Conservation (phyloP, 1,140 invertebrate genomes). For the Bombyx mandarina region DNA sequence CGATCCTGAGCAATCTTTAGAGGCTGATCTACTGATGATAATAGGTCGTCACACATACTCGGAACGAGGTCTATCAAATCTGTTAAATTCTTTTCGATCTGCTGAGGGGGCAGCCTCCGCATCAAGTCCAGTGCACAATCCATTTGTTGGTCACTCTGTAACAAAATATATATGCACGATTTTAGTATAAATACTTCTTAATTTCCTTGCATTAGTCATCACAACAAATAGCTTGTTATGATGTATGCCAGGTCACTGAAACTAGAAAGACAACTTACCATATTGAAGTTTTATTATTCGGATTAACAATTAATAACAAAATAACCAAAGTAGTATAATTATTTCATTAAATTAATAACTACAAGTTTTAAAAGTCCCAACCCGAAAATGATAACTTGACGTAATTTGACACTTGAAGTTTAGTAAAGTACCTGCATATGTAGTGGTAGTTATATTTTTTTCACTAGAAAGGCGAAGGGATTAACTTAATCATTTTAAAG, state of each 20-base stretch:
- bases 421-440: too few species aligned
- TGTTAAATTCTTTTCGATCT: constrained; percentile 98
- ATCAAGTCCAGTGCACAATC: constrained; percentile 99
- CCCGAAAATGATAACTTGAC: constrained; percentile 21
- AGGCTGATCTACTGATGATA: constrained; percentile 98
- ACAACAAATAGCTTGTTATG: constrained; percentile 35
- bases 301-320: too few species aligned
- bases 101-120: constrained; percentile 97
- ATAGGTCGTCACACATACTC: constrained; percentile 94
- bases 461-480: too few species aligned
- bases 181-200: constrained; percentile 10
- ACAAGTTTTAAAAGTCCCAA: constrained; percentile 9
- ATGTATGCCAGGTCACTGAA: constrained; percentile 2
- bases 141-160: constrained; percentile 96
- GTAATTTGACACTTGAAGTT: constrained; percentile 15
- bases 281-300: constrained; percentile 7
- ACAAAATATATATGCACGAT: constrained; percentile 32
- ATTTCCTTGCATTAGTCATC: constrained; percentile 60
- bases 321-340: too few species aligned
- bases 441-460: too few species aligned
- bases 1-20: constrained; percentile 98
- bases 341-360: too few species aligned
- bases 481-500: too few species aligned
- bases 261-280: constrained; percentile 21
- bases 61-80: constrained; percentile 98